phyloP scores from a whole-genome alignment of 1,140 invertebrate genomes.

The Mercenaria mercenaria region DNA sequence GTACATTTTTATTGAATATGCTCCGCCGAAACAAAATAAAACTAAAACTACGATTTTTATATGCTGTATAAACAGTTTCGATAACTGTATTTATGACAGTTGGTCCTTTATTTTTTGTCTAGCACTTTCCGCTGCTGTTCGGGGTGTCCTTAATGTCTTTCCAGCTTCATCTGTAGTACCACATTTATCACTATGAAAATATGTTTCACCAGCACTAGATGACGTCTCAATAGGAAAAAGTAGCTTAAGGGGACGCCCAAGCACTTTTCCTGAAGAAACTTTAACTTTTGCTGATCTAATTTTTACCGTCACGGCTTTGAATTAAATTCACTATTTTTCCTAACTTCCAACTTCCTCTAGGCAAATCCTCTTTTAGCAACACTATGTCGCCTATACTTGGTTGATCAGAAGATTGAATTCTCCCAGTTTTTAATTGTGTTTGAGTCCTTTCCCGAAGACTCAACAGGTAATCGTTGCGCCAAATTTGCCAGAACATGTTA shows the following conservation, averaged over 20 bases:
- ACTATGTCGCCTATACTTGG: background rate
- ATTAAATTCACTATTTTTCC: conserved; percentile 9
- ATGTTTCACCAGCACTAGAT: background rate
- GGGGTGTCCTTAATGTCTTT: background rate
- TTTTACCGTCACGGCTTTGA: background rate
- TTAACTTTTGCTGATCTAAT: background rate
- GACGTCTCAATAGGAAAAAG: background rate
- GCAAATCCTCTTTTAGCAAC: background rate
- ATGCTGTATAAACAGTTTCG: background rate
- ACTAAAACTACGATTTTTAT: background rate
- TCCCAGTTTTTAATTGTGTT: background rate
- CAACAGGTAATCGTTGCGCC: background rate
- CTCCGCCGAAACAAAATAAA: no score
- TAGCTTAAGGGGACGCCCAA: conserved; percentile 12
- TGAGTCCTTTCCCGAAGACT: background rate
- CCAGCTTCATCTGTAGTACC: background rate
- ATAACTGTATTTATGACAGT: background rate
- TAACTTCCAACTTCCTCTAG: conserved; percentile 13
- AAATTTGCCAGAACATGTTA: background rate
- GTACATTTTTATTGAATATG: background rate
- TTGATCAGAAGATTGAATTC: background rate
- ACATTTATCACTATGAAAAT: background rate
- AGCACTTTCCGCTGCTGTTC: background rate
- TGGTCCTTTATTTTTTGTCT: background rate
- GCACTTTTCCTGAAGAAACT: background rate